Evolutionary conservation across 2,797 vertebrate genomes (phyloP).

Genomic region (Hydrocynus forskahlii): DNA sequence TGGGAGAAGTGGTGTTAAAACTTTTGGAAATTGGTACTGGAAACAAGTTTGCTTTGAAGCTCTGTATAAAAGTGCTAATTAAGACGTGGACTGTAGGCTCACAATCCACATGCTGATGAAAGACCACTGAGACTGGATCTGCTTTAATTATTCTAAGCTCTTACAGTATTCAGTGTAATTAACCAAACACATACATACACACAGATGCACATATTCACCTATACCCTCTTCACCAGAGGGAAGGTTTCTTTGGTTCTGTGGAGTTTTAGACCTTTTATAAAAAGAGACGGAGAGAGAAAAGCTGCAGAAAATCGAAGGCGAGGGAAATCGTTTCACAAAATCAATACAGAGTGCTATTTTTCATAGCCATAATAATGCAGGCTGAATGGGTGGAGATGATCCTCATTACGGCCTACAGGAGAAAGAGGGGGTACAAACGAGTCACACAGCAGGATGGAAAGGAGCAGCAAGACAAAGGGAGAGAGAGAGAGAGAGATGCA

Average conservation of each 20-base stretch:
- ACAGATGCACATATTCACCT: neutral
- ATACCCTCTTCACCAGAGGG: neutral
- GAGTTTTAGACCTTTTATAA: slow-evolving; percentile 22
- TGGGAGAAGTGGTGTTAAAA: slow-evolving; percentile 23
- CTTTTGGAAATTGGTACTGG: neutral
- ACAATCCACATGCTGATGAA: neutral
- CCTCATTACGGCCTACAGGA: slow-evolving; percentile 42
- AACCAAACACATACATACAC: slow-evolving; percentile 1
- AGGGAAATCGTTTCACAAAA: slow-evolving; percentile 50
- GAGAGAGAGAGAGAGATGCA: neutral
- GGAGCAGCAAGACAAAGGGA: slow-evolving; percentile 15
- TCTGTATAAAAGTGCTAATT: slow-evolving; percentile 22
- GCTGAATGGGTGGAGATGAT: slow-evolving; percentile 46
- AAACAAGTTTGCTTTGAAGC: slow-evolving; percentile 22
- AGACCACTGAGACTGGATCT: neutral
- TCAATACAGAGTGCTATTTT: slow-evolving; percentile 51
- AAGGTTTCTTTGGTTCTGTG: neutral
- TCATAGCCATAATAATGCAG: slow-evolving; percentile 46
- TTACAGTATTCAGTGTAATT: slow-evolving; percentile 8
- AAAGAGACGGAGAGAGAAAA: slow-evolving; percentile 22
- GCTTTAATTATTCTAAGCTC: slow-evolving; percentile 25
- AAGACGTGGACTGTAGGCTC: neutral
- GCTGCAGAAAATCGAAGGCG: slow-evolving; percentile 46
- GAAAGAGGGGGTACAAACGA: slow-evolving; percentile 37
- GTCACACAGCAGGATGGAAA: slow-evolving; percentile 25